Base-by-base conservation (phyloP, 2,797 vertebrate species). In the Enoplosus armatus region DNA sequence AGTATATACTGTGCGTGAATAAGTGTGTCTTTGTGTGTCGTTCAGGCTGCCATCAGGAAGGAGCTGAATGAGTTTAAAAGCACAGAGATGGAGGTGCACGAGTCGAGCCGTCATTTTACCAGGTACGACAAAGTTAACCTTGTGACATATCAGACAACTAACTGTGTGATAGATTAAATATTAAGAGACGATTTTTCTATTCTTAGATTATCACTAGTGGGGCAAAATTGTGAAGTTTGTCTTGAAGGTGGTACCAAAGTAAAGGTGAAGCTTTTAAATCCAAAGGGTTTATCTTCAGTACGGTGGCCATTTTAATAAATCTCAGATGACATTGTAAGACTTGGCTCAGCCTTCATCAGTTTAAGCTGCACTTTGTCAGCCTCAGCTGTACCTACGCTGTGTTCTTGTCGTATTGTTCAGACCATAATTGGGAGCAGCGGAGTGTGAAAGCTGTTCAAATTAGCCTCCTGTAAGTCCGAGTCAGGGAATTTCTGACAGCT, bases 61-160 rank as follows among this genome's bases (percentile, higher is more conserved):
- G 98, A 99, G 86, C 95, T 99, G 80, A 99, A 99, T 64, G 98
- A 99, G 92, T 99, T 99, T 91, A 99, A 99, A 96, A 99, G 98
- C 96, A 97, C 97, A 93, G 98, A 99, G 94, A 99, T 99, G 98
- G 98, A 99, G 92, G 98, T 99, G 86, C 98, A 99, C 33, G 98
- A 99, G 94, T 96, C 97, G 58, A 99, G 98, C 85, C 97, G 97
- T 81, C 98, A 99, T 94, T 94, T 99, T 95, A 99, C 98, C 96
- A 98, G 98, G 98, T 95, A 69, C 43, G 53, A 48, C 50, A n/a
- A 8, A 61, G 16, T 15, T 12, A 47, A 16, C 20, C 20, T 20
- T 47, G 8, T 22, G 45, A 47, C 6, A 45, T 35, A 53, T 31
- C 27, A 43, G 35, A 29, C 6, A 29, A 11, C 47, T 54, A 3